Base-by-base conservation (phyloP, 1,140 invertebrate species). In the Pseudoatta argentina region DNA sequence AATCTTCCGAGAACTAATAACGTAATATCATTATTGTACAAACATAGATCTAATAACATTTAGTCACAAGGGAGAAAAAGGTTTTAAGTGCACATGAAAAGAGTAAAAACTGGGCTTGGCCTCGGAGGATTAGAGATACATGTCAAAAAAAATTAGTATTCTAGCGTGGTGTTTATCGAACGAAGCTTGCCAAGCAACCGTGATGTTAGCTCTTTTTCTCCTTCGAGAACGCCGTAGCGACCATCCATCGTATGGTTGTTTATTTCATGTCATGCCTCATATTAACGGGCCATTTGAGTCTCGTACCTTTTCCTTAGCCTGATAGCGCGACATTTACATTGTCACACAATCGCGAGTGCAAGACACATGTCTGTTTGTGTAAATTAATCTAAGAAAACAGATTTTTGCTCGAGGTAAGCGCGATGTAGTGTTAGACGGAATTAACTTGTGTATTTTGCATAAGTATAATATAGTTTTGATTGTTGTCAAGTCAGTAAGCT, bases 71-170 rank as follows among this genome's bases (percentile, higher is more conserved):
- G 3, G n/a, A 75, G 18, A 73, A 82, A 61, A 18, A 16, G 24
- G 63, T 67, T 69, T 39, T 55, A 79, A 82, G 6, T 61, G 14
- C 21, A 82, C 7, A 66, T 18, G 21, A 51, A 30, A 53, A 34
- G n/a, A 30, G 16, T 30, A 82, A 75, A 73, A 82, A 39, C 53
- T 59, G 14, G 69, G 55, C 55, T 82, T 73, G 69, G 51, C 66
- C 30, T 64, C 51, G 61, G 57, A 83, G 27, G 86, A 91, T 91
- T 88, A 78, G 34, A 66, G 39, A 30, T 59, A 61, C 86, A 21
- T 69, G 78, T 86, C 16, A 63, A 75, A 61, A 63, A 63, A 81
- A 88, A 91, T 91, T 91, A 91, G 88, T 91, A 91, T 91, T 91
- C 87, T 67, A 76, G 72, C 39, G 73, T 53, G 55, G 51, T 69